Evolutionary conservation across 2,797 vertebrate species (phyloP).

Genomic region (Tauraco hartlaubi): DNA sequence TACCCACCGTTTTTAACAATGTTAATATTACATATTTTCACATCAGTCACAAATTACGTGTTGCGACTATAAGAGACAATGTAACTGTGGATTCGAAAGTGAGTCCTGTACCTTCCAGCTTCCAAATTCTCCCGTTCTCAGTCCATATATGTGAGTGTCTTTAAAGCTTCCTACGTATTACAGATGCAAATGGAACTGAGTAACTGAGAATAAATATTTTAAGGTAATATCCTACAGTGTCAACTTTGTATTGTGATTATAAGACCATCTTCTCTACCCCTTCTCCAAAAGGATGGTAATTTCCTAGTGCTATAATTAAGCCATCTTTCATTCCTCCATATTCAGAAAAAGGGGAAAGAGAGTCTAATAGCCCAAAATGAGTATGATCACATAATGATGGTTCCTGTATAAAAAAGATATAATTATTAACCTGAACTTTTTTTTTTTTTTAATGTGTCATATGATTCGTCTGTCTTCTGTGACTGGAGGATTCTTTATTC

Average conservation of each 20-base stretch:
- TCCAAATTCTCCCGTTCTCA: background rate
- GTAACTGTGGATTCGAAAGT: background rate
- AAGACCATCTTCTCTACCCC: background rate
- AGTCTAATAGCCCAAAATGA: background rate
- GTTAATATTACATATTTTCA: background rate
- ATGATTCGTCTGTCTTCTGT: background rate
- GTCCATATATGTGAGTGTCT: background rate
- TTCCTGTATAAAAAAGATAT: constrained; percentile 7
- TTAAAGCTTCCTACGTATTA: constrained; percentile 7
- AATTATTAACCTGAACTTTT: background rate
- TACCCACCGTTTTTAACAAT: background rate
- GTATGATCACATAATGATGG: background rate
- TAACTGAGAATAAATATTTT: constrained; percentile 42
- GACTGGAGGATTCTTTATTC: background rate
- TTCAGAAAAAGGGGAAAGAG: background rate
- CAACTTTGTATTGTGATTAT: constrained; percentile 4
- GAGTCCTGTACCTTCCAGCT: background rate
- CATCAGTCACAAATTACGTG: background rate
- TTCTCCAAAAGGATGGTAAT: constrained; percentile 1
- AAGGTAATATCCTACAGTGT: constrained; percentile 16
- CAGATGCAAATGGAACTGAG: background rate
- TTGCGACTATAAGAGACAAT: background rate
- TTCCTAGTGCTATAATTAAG: constrained; percentile 57
- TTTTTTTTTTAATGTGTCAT: background rate
- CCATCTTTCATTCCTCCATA: constrained; percentile 17